Evolutionary conservation across 2,888 invertebrate genomes (phyloP).

Genomic region (Orthosia incerta): DNA sequence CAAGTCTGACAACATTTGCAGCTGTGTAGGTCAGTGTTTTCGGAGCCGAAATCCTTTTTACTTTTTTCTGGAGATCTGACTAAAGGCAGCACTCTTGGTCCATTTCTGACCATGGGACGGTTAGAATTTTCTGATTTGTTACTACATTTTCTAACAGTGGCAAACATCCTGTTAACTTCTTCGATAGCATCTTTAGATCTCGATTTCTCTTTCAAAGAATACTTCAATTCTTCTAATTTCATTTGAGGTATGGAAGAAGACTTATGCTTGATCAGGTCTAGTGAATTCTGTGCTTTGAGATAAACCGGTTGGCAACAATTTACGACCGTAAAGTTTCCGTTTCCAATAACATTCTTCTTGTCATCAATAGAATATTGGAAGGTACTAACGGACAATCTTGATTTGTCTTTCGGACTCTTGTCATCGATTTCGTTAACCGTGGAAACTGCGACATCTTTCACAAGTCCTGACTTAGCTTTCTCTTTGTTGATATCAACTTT

Average conservation of each 20-base stretch:
- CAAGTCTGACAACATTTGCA: conserved; percentile 76
- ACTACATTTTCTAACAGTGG: conserved; percentile 76
- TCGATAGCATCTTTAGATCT: conserved; percentile 84
- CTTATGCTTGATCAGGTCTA: conserved; percentile 79
- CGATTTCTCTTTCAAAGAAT: conserved; percentile 79
- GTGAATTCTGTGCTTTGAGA: conserved; percentile 66
- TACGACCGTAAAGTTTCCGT: conserved; percentile 75
- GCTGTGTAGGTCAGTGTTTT: conserved; percentile 17
- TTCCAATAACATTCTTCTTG: conserved; percentile 49
- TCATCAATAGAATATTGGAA: conserved; percentile 78
- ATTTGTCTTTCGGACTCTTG: conserved; percentile 56
- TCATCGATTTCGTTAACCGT: conserved; percentile 72
- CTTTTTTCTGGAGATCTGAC: conserved; percentile 72
- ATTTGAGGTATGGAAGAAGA: conserved; percentile 87
- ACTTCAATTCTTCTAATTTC: conserved; percentile 85
- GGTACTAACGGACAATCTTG: conserved; percentile 67
- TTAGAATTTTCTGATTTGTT: conserved; percentile 70
- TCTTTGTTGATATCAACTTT: conserved; percentile 71
- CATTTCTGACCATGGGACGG: conserved; percentile 80
- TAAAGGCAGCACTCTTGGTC: conserved; percentile 85
- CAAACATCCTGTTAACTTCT: conserved; percentile 87
- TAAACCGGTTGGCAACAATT: conserved; percentile 73
- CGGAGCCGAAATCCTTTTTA: conserved; percentile 9
- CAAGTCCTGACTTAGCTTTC: conserved; percentile 68
- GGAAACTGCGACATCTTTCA: conserved; percentile 78